Base-by-base conservation (phyloP, 2,888 invertebrate genomes). In the Dicranocentrus wangi region DNA sequence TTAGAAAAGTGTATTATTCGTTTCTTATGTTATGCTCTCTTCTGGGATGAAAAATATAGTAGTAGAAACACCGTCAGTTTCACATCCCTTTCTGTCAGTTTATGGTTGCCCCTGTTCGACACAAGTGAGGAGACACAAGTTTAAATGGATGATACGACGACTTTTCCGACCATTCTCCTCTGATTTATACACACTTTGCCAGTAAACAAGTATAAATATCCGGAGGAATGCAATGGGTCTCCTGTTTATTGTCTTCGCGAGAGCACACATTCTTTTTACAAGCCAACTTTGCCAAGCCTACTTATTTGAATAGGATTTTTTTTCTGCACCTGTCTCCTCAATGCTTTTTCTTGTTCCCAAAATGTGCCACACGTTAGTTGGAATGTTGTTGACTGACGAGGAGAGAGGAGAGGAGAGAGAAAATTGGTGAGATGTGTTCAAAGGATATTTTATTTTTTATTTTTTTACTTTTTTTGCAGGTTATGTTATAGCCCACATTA, bases 331-430 rank as follows among this genome's bases (percentile, higher is more conserved):
- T 32, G 5, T 32, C 32, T 32, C 32, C 32, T 32, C 32, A 7
- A 5, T 47, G n/a, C 47, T 47, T 17, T 47, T 47, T 47, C n/a
- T 17, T 17, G 8, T 47, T n/a, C 58, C 25, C 17, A 55, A 3
- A 32, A 32, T 15, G 47, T 68, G 28, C 78, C 82, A 82, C 83
- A 82, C 79, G 78, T 72, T 81, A 68, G 73, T 81, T n/a, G 84
- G 83, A 84, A 84, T 84, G 82, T 76, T 72, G 81, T 53, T 65
- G 75, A 63, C 53, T 65, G 73, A 43, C 51, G 15, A 32, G 55
- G 25, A 19, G 10, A 55, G 47, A 2, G 27, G 25, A 32, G 55
- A 58, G n/a, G 7, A 32, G 3, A 10, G 32, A 7, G 32, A 32
- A 7, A 32, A 7, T 3, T 42, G 60, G 47, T 60, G 27, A 19